phyloP scores from a whole-genome alignment of 2,797 vertebrate genomes.

The Arremon brunneinucha region DNA sequence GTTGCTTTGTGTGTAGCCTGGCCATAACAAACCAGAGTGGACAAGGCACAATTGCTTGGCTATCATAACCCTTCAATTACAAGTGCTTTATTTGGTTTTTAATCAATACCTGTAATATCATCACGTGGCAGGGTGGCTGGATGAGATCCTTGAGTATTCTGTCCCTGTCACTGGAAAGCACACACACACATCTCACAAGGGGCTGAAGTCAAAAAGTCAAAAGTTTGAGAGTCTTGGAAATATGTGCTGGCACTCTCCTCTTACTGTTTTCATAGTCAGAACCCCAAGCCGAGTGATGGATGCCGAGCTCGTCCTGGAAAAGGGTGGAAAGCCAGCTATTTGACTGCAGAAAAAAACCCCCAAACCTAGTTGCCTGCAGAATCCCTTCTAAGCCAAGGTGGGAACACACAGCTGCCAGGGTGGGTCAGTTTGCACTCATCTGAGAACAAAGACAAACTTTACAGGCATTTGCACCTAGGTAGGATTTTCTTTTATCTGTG shows the following conservation, averaged over 20 bases:
- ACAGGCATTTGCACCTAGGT: neutral
- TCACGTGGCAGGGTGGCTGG: neutral
- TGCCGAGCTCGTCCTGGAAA: neutral
- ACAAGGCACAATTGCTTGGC: neutral
- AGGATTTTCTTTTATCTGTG: neutral
- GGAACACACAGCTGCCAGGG: neutral
- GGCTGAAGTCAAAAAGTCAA: neutral
- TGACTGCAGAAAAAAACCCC: neutral
- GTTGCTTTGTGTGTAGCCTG: neutral
- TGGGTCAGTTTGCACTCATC: neutral
- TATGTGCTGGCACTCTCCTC: neutral
- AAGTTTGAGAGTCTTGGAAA: neutral
- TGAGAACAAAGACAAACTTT: neutral
- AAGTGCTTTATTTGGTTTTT: neutral
- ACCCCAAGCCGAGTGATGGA: neutral
- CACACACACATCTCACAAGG: neutral
- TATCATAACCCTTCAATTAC: neutral
- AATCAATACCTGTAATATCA: neutral
- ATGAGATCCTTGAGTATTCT: neutral
- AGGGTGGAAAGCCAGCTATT: neutral
- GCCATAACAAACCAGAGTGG: neutral
- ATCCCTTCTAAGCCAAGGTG: neutral
- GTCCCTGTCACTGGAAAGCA: neutral
- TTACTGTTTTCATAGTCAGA: neutral
- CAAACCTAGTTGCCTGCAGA: neutral